A percentile compares a stretch with the other conserved stretches of the same genome.
phyloP scores from a whole-genome alignment of 2,888 invertebrate genomes.

The Cheilosia pagana region DNA sequence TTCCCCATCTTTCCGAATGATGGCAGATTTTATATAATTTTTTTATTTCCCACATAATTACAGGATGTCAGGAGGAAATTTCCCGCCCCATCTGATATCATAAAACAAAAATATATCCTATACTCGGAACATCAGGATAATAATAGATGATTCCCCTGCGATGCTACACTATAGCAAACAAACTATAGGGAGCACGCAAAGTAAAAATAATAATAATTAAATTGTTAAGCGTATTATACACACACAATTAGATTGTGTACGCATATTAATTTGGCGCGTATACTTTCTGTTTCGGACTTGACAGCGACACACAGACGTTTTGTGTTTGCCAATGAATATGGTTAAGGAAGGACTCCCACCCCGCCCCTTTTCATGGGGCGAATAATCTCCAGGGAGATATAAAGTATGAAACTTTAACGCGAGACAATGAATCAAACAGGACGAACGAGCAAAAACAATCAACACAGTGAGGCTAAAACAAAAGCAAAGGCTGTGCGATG shows the following conservation, averaged over 20 bases:
- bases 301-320: not conserved
- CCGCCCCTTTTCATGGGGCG: conserved; percentile 23
- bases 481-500: conserved; percentile 23
- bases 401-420: conserved; percentile 73
- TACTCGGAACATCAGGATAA: conserved; percentile 36
- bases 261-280: conserved; percentile 64
- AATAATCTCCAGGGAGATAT: conserved; percentile 66
- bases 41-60: conserved; percentile 61
- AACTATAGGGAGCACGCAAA: not conserved
- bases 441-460: conserved; percentile 67
- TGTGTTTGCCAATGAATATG: conserved; percentile 19
- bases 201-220: conserved; percentile 3
- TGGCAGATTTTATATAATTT: conserved; percentile 33
- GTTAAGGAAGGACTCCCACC: conserved; percentile 14
- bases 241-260: conserved; percentile 26
- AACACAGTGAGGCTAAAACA: conserved; percentile 37
- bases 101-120: conserved; percentile 68
- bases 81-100: conserved; percentile 73
- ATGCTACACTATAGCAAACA: not conserved
- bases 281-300: conserved; percentile 18
- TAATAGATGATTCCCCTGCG: not conserved
- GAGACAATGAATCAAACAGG: conserved; percentile 70
- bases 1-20: conserved; percentile 1
- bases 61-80: conserved; percentile 71
- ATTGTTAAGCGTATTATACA: conserved; percentile 14